Evolutionary conservation across 2,888 invertebrate genomes (phyloP), one percentile per base, ranked within the genome.

Genomic region (Odontocolon sp.): DNA sequence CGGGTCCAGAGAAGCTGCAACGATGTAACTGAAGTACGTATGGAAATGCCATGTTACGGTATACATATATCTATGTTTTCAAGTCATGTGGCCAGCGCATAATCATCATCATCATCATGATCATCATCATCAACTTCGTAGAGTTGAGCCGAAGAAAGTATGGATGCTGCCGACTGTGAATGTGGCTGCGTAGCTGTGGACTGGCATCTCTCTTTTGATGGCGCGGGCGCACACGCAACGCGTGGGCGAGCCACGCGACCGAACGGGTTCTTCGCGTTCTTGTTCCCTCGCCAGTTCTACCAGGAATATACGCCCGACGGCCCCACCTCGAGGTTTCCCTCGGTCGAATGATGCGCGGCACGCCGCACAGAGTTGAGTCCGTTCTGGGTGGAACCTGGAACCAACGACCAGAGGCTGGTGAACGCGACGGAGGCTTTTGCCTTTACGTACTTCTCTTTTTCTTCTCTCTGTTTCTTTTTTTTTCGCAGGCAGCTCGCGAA

Each of bases 161-260:
- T 74, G 68, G 52, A 59, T 56, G 47, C 59, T 36, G 54, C 67
- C 68, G 52, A 56, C 45, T 36, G 47, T 11, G 33, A 47, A 14
- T 21, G 50, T 33, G 56, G 54, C 59, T 54, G 31, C 69, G 68
- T 52, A 52, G 71, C 56, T 23, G 16, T 47, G 54, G 38, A 45
- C 54, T 56, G 14, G 57, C 75, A 74, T 77, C 71, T 74, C 76
- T 71, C 74, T 66, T 64, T 74, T 54, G 66, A 45, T 77, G 75
- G 68, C 78, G 78, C 79, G 75, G 79, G 75, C 68, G 80, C 80
- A 75, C 81, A 83, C 83, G 83, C 82, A 83, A 82, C 74, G 90
- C 87, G 90, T 90, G 86, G 90, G 90, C 86, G 89, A 83, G 88
- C 89, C 90, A 90, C 90, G 90, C 89, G 90, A 89, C 90, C 84